These are phyloP conservation scores for Morone saxatilis DNA, from an alignment of 2,113 vertebrate genomes.

Conservation along the genomic window DNA sequence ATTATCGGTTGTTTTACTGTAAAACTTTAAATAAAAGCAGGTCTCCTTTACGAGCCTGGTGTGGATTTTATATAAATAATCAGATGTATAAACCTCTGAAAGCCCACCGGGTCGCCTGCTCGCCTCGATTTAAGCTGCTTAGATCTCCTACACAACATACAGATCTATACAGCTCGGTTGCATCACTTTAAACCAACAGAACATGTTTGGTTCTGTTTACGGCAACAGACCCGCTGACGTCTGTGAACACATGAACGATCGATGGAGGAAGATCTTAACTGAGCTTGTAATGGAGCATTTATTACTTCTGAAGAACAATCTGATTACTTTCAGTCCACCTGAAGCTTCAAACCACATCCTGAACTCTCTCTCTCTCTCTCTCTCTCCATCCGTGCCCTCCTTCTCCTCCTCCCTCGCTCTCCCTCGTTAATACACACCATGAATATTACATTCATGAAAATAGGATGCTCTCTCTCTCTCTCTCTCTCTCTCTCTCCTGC, in stretches of 20 bases:
- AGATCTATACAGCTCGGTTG: no score
- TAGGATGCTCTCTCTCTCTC: conserved; percentile 26
- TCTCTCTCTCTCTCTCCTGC: neutral
- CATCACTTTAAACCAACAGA: no score
- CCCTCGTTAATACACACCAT: conserved; percentile 51
- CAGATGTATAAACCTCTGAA: no score
- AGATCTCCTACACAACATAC: no score
- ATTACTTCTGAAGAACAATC: neutral
- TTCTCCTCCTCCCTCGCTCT: conserved; percentile 21
- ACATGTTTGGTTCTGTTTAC: no score
- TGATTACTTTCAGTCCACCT: conserved; percentile 1
- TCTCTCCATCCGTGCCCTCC: neutral
- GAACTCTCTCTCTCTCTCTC: neutral
- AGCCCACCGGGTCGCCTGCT: no score
- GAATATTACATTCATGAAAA: conserved; percentile 71
- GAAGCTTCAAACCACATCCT: neutral
- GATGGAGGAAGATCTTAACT: neutral
- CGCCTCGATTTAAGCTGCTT: no score
- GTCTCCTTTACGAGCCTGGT: no score
- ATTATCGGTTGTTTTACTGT: no score
- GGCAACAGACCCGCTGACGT: no score
- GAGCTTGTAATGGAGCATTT: neutral
- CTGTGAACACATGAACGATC: neutral
- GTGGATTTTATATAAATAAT: no score
- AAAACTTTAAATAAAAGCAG: no score